phyloP scores from a whole-genome alignment of 2,888 invertebrate species.

The Polymixis lichenea region DNA sequence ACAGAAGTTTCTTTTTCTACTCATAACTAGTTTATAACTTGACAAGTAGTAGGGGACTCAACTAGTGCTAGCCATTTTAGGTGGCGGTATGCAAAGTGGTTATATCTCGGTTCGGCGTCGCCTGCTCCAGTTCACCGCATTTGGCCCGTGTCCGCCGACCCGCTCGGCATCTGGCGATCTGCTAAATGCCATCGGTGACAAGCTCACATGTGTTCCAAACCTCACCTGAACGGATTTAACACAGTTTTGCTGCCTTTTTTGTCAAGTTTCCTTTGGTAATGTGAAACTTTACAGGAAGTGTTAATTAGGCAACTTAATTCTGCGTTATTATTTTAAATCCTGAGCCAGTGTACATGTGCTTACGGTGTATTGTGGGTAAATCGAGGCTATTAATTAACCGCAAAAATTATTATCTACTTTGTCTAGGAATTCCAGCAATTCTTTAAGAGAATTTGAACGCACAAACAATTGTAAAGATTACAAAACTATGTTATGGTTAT shows the following conservation, averaged over 20 bases:
- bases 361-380: neutral
- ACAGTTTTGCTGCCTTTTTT: conserved; percentile 55
- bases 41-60: conserved; percentile 35
- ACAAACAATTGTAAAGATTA: neutral
- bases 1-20: neutral
- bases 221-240: conserved; percentile 65
- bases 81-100: conserved; percentile 70
- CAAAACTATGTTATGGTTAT: neutral
- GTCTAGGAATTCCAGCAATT: too few species aligned
- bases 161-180: conserved; percentile 67
- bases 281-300: conserved; percentile 55
- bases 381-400: neutral
- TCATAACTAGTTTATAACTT: neutral
- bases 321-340: conserved; percentile 4
- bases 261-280: conserved; percentile 54
- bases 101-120: conserved; percentile 54
- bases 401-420: neutral
- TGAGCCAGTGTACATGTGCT: neutral
- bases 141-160: conserved; percentile 64
- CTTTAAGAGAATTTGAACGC: neutral
- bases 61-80: conserved; percentile 57
- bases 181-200: conserved; percentile 55
- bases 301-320: conserved; percentile 46
- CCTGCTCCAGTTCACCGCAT: conserved; percentile 68
- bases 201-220: conserved; percentile 58